Evolutionary conservation across 2,113 vertebrate genomes (phyloP).

Genomic region (Ginglymostoma cirratum): DNA sequence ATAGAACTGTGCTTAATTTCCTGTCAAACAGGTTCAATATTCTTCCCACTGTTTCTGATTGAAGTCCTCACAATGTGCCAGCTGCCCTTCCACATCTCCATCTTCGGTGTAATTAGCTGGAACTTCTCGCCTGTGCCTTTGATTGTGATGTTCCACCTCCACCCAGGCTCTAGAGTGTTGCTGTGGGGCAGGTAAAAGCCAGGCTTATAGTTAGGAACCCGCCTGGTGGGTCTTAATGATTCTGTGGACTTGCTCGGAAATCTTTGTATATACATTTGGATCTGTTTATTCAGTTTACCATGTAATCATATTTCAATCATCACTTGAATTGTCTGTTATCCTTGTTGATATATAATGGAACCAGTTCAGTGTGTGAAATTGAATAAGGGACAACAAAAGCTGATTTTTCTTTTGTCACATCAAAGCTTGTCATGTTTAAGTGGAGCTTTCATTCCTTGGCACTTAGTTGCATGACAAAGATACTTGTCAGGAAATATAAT

Average conservation of each 20-base stretch:
- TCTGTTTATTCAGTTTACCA: not conserved
- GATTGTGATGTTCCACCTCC: no score
- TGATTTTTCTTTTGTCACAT: not conserved
- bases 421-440: not conserved
- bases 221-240: not conserved
- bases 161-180: no score
- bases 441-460: not conserved
- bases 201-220: not conserved
- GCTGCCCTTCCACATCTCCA: no score
- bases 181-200: no score
- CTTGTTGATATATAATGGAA: not conserved
- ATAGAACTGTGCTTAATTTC: no score
- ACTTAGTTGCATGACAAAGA: not conserved
- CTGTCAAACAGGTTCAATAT: no score
- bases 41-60: no score
- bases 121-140: no score
- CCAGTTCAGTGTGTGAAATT: not conserved
- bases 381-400: not conserved
- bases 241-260: not conserved
- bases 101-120: fast-evolving
- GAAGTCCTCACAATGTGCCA: no score
- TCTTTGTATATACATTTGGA: not conserved
- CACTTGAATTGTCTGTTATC: not conserved
- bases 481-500: not conserved
- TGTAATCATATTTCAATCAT: not conserved